Evolutionary conservation across 2,797 vertebrate genomes (phyloP), one percentile per base, ranked within the genome.

Genomic region (Pampus argenteus): DNA sequence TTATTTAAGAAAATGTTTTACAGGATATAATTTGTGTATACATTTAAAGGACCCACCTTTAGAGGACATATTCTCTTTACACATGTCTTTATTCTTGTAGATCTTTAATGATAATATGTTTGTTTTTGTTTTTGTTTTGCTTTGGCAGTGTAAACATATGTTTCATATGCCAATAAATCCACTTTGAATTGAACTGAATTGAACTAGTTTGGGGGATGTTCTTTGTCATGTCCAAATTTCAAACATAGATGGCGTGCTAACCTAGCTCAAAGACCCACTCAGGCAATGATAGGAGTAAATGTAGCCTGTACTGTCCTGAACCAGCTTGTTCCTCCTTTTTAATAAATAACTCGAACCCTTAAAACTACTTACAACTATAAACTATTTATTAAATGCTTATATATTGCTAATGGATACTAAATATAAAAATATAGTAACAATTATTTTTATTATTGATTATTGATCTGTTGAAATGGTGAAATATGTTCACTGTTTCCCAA

Each of bases 181-280:
- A 5, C 40, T 44, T 44, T 18, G 6, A 52, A 29, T 18, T 50
- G 23, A 25, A 4, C 13, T 5, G 25, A 18, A 2, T 4, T 29
- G 1, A 49, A 34, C 0, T 9, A 6, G 42, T 61, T 4, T 28
- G 20, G 6, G 1, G 29, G 1, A 56, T n/a, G 18, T 48, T 55
- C n/a, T n/a, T 14, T 81, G 81, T 86, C 38, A 57, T 86, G 52
- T 38, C 62, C 6, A 34, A 17, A 17, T 49, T 26, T 44, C 4
- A 81, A 29, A 23, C 25, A 74, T 70, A 92, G 91, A 75, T 85
- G 91, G 88, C 80, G 85, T 31, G 3, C 29, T 75, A 29, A 73
- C 40, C 26, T 73, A 29, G 73, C 36, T 63, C 78, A 62, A 31
- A 50, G 4, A 48, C n/a, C 2, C 15, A 45, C 15, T 1, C 20